Evolutionary conservation across 2,797 vertebrate genomes (phyloP).

Genomic region (Tinamus major): DNA sequence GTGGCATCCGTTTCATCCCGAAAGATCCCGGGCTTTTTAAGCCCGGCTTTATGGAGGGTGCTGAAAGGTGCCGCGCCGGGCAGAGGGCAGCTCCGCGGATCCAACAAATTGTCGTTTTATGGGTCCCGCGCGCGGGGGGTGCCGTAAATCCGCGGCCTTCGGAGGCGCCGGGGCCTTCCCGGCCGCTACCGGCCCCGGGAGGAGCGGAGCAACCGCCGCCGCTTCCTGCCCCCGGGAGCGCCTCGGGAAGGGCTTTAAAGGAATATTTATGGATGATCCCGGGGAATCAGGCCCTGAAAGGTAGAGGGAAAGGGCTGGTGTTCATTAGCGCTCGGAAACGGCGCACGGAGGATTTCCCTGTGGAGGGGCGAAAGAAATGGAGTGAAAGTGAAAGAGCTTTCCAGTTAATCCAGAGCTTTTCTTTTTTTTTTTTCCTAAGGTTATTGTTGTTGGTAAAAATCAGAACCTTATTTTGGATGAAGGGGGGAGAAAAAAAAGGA

Average conservation of each 20-base stretch:
- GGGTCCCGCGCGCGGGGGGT: constrained; percentile 15
- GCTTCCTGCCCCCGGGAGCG: constrained; percentile 69
- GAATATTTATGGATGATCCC: constrained; percentile 77
- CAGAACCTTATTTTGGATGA: constrained; percentile 13
- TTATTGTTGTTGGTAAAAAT: constrained; percentile 31
- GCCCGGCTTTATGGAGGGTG: constrained; percentile 41
- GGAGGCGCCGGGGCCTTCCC: constrained; percentile 59
- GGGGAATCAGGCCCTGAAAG: constrained; percentile 68
- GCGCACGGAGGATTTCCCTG: constrained; percentile 62
- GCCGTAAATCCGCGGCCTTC: constrained; percentile 65
- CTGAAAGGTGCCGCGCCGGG: constrained; percentile 60
- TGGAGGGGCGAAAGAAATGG: constrained; percentile 63
- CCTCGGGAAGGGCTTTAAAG: constrained; percentile 62
- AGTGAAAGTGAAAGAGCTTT: constrained; percentile 71
- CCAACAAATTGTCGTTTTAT: constrained; percentile 70
- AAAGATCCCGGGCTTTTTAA: background rate
- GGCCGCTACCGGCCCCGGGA: constrained; percentile 19
- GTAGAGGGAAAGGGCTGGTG: constrained; percentile 62
- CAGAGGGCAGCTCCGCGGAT: constrained; percentile 68
- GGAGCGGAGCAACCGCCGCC: constrained; percentile 65
- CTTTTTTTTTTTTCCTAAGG: constrained; percentile 18
- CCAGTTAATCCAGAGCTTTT: constrained; percentile 55
- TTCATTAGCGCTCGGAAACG: constrained; percentile 73
- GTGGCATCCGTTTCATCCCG: background rate
- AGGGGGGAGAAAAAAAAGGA: background rate